Base-by-base conservation (phyloP, 2,888 invertebrate genomes). In the Sipha maydis region DNA sequence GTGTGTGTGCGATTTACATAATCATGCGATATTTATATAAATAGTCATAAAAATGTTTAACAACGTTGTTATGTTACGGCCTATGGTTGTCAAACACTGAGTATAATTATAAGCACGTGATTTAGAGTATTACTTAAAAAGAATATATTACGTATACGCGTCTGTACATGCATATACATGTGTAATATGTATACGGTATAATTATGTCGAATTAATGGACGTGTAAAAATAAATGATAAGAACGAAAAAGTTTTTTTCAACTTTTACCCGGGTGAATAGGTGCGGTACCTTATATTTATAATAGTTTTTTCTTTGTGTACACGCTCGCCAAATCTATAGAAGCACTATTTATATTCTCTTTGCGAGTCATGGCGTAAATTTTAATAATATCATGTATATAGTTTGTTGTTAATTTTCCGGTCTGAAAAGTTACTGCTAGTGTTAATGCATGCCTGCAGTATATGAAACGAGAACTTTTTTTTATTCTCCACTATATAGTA, bases 191-290 rank as follows among this genome's bases (percentile, higher is more conserved):
- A 25, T 67, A 67, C 14, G n/a, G 28, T 69, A 28, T 28, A 69
- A 82, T 82, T 41, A 41, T 19, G 69, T 82, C n/a, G 80, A 69
- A 41, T 82, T 67, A 69, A 69, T 28, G 41, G 80, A 41, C 80
- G 80, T 82, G 69, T 77, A 77, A 69, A 80, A 28, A n/a, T 25
- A 69, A 69, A 48, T 28, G 69, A 82, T 82, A 71, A 48, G 69
- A 21, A 82, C 11, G 48, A 11, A 48, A 82, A 71, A 82, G 69
- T 82, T 71, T 69, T 82, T 56, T 41, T 67, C 5, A 48, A 48
- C 28, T 82, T 71, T 82, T 69, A 41, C 80, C 28, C 80, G 41
- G 19, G 80, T n/a, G 67, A 82, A 38, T 67, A 17, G 67, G 38
- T 28, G 21, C 41, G 56, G 56, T 21, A 28, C 28, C 31, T 78